A percentile compares a stretch with the other conserved stretches of the same genome.
phyloP scores from a whole-genome alignment of 2,888 invertebrate genomes.

The Parnassius smintheus region DNA sequence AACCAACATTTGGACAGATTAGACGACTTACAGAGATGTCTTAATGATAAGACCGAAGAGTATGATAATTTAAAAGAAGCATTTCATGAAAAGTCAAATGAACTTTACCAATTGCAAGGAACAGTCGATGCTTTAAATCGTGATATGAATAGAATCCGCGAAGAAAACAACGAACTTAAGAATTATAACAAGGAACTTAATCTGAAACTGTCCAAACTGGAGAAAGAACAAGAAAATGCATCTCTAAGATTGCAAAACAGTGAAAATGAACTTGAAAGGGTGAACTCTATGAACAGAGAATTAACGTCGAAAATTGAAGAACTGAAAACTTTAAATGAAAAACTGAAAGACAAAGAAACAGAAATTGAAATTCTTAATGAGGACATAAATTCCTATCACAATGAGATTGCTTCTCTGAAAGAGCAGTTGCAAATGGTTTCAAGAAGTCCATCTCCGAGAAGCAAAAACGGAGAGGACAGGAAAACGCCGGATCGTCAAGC shows the following conservation, averaged over 20 bases:
- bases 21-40: conserved; percentile 72
- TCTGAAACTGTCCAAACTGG: conserved; percentile 61
- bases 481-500: conserved; percentile 72
- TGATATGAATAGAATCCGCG: conserved; percentile 62
- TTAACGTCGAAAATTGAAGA: conserved; percentile 66
- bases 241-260: conserved; percentile 64
- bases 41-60: conserved; percentile 74
- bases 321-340: conserved; percentile 61
- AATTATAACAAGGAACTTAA: conserved; percentile 61
- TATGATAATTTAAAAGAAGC: conserved; percentile 71
- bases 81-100: conserved; percentile 68
- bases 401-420: conserved; percentile 71
- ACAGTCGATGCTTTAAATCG: conserved; percentile 57
- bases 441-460: conserved; percentile 81
- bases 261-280: conserved; percentile 60
- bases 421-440: conserved; percentile 72
- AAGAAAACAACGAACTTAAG: conserved; percentile 66
- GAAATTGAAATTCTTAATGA: conserved; percentile 79
- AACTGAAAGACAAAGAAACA: conserved; percentile 75
- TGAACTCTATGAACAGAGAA: conserved; percentile 64
- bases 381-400: conserved; percentile 73
- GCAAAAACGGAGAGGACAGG: conserved; percentile 77
- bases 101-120: conserved; percentile 65
- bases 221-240: conserved; percentile 72
- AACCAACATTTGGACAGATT: conserved; percentile 74